Evolutionary conservation across 2,888 invertebrate genomes (phyloP), one percentile per base, ranked within the genome.

Genomic region (Trachelus tabidus): DNA sequence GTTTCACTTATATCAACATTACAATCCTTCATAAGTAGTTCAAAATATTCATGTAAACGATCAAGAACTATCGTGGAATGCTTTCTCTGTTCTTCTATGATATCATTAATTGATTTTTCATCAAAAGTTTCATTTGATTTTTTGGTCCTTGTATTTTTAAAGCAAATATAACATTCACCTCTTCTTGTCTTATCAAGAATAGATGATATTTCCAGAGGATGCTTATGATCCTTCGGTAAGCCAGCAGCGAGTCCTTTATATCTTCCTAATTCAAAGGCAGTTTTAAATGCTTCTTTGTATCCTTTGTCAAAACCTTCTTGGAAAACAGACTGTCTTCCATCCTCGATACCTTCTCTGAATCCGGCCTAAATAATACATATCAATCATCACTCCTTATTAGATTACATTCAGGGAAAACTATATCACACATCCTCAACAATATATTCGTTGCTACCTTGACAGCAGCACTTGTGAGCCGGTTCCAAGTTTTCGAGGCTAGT

Each of bases 241-340:
- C 73, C 74, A 0, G 75, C 79, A 31, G 84, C 80, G 68, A 90
- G 78, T 4, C 92, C 93, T 87, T 93, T 92, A 71, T 90, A 91
- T 85, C 91, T 91, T 79, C 95, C 94, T 77, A 95, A 85, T 79
- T 92, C 87, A 77, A 95, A 93, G 30, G 94, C 95, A 84, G 93
- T 94, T 79, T 90, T 89, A 68, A 96, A 93, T 1, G 95, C 96
- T 86, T 94, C 94, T 79, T 91, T 90, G 88, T 95, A 96, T 1
- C 96, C 96, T 78, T 88, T 87, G 86, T 96, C 95, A 89, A 96
- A 96, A 87, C 95, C 94, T 33, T 92, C 88, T 91, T 96, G 96
- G 84, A 95, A 95, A 75, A 93, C 93, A 76, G 93, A 91, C 31
- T 94, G 92, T 81, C 94, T 93, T 0, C 96, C 96, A 87, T 94